Evolutionary conservation across 2,888 invertebrate genomes (phyloP).

Genomic region (Drosophila cognata): DNA sequence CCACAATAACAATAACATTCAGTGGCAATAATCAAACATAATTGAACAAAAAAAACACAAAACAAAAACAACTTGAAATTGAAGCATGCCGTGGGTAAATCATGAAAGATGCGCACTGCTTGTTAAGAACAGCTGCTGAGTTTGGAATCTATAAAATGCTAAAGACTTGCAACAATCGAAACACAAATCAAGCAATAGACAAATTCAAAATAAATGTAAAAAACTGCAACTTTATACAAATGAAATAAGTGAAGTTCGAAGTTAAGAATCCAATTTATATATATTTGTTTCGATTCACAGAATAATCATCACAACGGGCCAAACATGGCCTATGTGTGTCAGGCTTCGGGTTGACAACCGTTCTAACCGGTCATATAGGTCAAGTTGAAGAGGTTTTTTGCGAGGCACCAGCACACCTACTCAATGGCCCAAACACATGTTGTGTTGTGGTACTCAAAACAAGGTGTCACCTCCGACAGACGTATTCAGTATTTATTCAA

Average conservation of each 20-base stretch:
- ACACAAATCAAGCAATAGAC: too few species aligned
- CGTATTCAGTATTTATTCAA: neutral
- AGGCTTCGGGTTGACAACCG: too few species aligned
- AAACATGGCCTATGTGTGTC: too few species aligned
- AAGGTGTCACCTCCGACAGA: constrained; percentile 1
- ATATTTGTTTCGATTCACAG: neutral
- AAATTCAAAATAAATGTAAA: too few species aligned
- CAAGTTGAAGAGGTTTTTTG: neutral
- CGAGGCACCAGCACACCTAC: neutral
- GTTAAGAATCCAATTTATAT: neutral
- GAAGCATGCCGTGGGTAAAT: constrained; percentile 23
- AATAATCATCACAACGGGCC: neutral
- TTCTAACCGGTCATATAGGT: neutral
- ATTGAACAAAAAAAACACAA: constrained; percentile 52
- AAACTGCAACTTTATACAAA: neutral
- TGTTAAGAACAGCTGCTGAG: neutral
- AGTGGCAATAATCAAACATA: constrained; percentile 39
- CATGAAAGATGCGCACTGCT: constrained; percentile 1
- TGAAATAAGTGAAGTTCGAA: neutral
- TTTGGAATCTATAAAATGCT: neutral
- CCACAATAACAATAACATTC: constrained; percentile 35
- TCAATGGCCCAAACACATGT: neutral
- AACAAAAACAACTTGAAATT: constrained; percentile 34
- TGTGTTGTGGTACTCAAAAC: neutral
- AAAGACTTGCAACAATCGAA: too few species aligned